Conservation (phyloP, 2,113 vertebrate species). For the Miniopterus natalensis region DNA sequence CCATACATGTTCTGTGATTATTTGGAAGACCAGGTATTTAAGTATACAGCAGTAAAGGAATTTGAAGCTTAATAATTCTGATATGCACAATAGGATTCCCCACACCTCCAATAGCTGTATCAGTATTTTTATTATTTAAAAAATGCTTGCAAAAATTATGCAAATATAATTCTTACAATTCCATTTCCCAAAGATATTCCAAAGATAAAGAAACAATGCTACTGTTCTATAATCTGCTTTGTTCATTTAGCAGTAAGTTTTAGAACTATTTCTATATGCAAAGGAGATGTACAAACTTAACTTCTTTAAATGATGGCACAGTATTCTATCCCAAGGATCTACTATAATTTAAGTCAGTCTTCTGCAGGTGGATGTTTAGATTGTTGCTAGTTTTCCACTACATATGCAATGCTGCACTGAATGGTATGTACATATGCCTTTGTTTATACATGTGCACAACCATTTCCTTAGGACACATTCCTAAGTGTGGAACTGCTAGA, state of each 20-base stretch:
- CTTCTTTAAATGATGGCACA: conserved; percentile 11
- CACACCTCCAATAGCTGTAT: neutral
- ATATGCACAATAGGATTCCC: neutral
- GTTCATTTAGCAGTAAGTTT: neutral
- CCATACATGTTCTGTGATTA: conserved; percentile 25
- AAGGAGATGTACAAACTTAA: neutral
- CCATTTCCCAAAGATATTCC: neutral
- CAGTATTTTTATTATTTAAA: neutral
- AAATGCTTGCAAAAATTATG: conserved; percentile 15
- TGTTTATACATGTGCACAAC: neutral
- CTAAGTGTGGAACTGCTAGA: neutral
- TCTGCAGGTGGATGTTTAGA: neutral
- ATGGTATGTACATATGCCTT: neutral
- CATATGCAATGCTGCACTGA: neutral
- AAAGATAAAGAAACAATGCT: neutral
- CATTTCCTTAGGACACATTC: conserved; percentile 34
- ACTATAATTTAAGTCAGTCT: conserved; percentile 29
- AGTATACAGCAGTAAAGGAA: neutral
- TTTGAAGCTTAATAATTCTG: conserved; percentile 37
- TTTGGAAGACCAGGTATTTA: neutral
- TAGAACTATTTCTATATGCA: neutral
- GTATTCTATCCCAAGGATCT: neutral
- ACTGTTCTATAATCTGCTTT: neutral
- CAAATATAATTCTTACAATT: conserved; percentile 42
- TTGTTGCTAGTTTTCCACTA: neutral